Evolutionary conservation across 2,797 vertebrate genomes (phyloP), one percentile per base, ranked within the genome.

Genomic region (Dallia pectoralis): DNA sequence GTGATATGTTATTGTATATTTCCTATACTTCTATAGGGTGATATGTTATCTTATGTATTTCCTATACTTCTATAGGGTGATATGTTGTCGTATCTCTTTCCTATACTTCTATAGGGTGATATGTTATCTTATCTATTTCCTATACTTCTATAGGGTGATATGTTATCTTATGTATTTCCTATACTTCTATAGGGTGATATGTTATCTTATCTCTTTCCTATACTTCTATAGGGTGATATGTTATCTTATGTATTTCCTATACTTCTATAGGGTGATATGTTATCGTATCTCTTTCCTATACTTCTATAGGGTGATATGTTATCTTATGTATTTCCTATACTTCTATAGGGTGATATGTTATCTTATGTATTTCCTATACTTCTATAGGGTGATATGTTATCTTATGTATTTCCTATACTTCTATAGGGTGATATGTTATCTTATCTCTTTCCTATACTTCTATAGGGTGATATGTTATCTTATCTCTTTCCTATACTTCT

Each of bases 311-410:
- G 25, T 67, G n/a, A 30, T 62, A 30, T 62, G 27, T 29, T 62
- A 62, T 62, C 3, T n/a, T n/a, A n/a, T n/a, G 11, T 8, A 16
- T 61, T 9, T 16, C 59, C 27, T 16, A 30, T 29, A 18, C 25
- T 4, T 63, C 30, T 1, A 15, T 30, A 63, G 4, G 30, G 15
- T 63, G 14, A 27, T 63, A 27, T 63, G 27, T 14, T 27, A 16
- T 27, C 25, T 19, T 27, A 4, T 0, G n/a, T 79, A 76, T 78
- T 78, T 81, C 59, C 5, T 67, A 40, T 11, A 19, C n/a, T n/a
- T n/a, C n/a, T 3, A 14, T n/a, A 67, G 2, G 9, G 25, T 67
- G n/a, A 30, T 62, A 30, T 62, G 27, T 29, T 62, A 62, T 62
- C 3, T n/a, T n/a, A n/a, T n/a, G 11, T 8, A 16, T 61, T 9